Base-by-base conservation (phyloP, 2,888 invertebrate genomes). In the Cyclophora punctaria region DNA sequence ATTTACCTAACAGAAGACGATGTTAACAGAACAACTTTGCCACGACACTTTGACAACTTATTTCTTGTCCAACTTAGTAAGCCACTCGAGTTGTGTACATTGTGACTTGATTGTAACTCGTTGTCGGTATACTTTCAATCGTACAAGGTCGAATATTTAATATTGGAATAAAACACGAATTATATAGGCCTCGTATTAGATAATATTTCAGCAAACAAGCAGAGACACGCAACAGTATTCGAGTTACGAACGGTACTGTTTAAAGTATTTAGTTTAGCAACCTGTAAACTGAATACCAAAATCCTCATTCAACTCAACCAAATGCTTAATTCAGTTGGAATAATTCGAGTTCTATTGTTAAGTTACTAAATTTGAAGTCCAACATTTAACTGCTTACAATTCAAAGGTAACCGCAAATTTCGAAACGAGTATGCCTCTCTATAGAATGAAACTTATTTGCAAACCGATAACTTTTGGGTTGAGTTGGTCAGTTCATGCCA, bases 341-440 rank as follows among this genome's bases (percentile, higher is more conserved):
- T 85, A 83, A 85, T 85, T 81, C 74, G 80, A 80, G 81, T 84
- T 81, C 84, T 75, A 84, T 85, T 85, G 85, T 85, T 84, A 79
- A 80, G 82, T 84, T 84, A 73, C 78, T 70, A 83, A 85, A 85
- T 81, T 83, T 80, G 77, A 77, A 83, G 78, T 80, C 82, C 77
- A 80, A 83, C 85, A 82, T 86, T 83, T 82, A 83, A 84, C 84
- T 83, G 83, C 85, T 85, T 85, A 85, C 84, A 83, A 83, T 85
- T 83, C 85, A 86, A 84, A 85, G 85, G 86, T 84, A 84, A 83
- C 85, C 85, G 75, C 86, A 84, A 84, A 84, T 81, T 84, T 84
- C 66, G 79, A 77, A 81, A 84, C 77, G 82, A 84, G 80, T 82
- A 78, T 81, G 80, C 71, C 67, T 71, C 70, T 73, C 76, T 76